Evolutionary conservation across 2,113 vertebrate genomes (phyloP).

Genomic region (Spheniscus mendiculus): DNA sequence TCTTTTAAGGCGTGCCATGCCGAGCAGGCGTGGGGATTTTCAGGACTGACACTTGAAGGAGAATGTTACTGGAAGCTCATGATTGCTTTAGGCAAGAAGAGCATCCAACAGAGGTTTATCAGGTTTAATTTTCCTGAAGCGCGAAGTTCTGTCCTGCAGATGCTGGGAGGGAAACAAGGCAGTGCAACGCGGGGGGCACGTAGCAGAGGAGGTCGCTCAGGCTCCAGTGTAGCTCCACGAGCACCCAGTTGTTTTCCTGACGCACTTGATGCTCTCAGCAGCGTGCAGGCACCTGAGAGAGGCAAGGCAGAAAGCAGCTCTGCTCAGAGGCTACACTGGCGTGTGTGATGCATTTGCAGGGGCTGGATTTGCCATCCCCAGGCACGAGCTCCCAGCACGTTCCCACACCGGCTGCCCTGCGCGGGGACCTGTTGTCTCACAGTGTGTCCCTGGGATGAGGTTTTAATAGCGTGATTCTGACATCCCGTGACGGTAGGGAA

Average conservation of each 20-base stretch:
- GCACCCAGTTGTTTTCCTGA: neutral
- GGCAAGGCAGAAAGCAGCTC: neutral
- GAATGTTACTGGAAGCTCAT: neutral
- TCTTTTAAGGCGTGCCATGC: neutral
- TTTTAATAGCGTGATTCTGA: neutral
- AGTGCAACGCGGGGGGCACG: accelerated
- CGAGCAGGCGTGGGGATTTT: neutral
- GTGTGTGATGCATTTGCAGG: neutral
- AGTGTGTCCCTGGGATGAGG: neutral
- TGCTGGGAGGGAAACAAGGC: neutral
- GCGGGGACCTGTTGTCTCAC: neutral
- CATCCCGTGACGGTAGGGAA: neutral
- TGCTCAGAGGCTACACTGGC: neutral
- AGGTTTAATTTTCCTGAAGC: neutral
- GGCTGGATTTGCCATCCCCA: neutral
- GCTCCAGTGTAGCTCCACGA: accelerated
- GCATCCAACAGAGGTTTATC: neutral
- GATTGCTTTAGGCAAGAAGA: neutral
- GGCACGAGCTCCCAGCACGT: neutral
- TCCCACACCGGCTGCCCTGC: accelerated
- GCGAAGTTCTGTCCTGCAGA: neutral
- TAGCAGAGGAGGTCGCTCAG: neutral
- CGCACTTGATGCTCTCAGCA: neutral
- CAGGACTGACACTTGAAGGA: neutral
- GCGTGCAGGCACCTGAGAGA: neutral